Base-by-base conservation (phyloP, 2,797 vertebrate species). In the Eurystomus glaucurus region DNA sequence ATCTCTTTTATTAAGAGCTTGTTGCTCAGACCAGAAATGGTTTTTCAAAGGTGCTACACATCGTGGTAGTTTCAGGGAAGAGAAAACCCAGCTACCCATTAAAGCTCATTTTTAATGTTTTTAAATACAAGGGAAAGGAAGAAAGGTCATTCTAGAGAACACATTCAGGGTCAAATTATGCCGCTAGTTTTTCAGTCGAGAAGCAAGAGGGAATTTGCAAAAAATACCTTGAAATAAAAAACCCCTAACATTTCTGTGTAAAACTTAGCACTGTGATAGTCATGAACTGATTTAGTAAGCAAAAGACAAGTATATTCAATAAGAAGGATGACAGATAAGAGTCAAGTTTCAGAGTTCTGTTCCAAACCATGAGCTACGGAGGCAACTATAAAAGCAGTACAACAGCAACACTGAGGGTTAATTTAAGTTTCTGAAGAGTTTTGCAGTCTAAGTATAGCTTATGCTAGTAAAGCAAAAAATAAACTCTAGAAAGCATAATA, bases 371-470 rank as follows among this genome's bases (percentile, higher is more conserved):
- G 7, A 90, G 33, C 37, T 65, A 76, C 4, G 3, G 10, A 26
- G 88, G 43, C 71, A 93, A 72, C 25, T 66, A 35, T 29, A 79
- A 70, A 87, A 84, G 35, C 39, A 78, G 46, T 50, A 85, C 22
- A 88, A 33, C 10, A 68, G 29, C 17, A 86, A 78, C 43, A 20
- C 45, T 29, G 37, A 88, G 46, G 43, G 43, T 83, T 93, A 93
- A 92, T 76, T 75, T 29, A 46, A 57, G n/a, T 78, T 85, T 65
- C 46, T 57, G 9, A 84, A 81, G 39, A 64, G 26, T 10, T 93
- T 33, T 93, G 61, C 46, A 85, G 35, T 74, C 48, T 79, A 85
- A 95, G 45, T 52, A 75, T 46, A 88, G 52, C 65, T 93, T 85
- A 52, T 28, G 29, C 58, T 39, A 92, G 28, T 45, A 57, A 86